A percentile compares a stretch with the other conserved stretches of the same genome.
Conservation (phyloP, 2,888 invertebrate genomes). For the Sthenelais limicola region DNA sequence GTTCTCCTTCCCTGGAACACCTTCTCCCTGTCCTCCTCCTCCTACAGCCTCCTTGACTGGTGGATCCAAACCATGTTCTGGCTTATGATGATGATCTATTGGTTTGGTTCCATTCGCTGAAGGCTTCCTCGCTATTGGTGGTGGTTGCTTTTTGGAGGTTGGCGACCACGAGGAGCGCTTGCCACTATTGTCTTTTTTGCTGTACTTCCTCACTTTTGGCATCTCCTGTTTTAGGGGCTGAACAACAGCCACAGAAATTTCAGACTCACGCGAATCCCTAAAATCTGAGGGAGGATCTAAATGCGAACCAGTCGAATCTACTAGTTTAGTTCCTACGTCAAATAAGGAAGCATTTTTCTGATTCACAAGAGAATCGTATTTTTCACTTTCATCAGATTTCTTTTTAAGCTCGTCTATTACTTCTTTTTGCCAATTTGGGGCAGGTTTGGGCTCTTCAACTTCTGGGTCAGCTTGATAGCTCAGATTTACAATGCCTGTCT, state of each 20-base stretch:
- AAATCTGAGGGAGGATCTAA: conserved; percentile 40
- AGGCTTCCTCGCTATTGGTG: conserved; percentile 22
- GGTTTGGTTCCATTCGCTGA: too few relatives aligned
- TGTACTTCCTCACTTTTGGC: background rate
- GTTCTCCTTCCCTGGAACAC: background rate
- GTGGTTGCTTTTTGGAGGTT: conserved; percentile 1
- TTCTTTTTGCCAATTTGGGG: conserved; percentile 5
- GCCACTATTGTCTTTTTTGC: background rate
- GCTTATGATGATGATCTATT: too few relatives aligned
- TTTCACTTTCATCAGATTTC: background rate
- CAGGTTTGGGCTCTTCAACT: background rate
- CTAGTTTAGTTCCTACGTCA: background rate
- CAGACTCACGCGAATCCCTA: conserved; percentile 31
- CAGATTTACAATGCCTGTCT: conserved; percentile 21
- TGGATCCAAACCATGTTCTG: background rate
- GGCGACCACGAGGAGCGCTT: background rate
- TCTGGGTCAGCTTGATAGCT: conserved; percentile 9
- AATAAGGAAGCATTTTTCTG: conserved; percentile 18
- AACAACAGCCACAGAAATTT: conserved; percentile 32
- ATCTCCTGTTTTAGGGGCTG: conserved; percentile 23
- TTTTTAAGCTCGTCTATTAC: background rate
- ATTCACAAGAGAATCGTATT: conserved; percentile 15
- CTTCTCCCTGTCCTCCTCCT: background rate
- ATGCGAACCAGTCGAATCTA: background rate
- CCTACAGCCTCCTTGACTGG: background rate